phyloP scores from a whole-genome alignment of 1,140 invertebrate genomes.

The Zophobas morio region DNA sequence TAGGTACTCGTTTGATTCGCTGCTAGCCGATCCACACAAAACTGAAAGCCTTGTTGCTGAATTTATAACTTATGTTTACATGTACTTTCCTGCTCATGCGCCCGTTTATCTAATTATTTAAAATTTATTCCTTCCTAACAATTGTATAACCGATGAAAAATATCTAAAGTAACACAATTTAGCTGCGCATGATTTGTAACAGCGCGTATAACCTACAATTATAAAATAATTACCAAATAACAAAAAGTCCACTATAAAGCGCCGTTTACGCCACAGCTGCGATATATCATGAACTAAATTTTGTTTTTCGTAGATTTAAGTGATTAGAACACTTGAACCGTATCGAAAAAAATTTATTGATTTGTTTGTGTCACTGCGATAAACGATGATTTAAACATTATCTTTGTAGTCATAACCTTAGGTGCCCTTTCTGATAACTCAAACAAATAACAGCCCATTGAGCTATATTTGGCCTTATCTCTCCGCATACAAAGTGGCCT shows the following conservation, averaged over 20 bases:
- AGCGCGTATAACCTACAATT: too few relatives aligned
- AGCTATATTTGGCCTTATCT: slow-evolving; percentile 40
- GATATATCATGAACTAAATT: slow-evolving; percentile 25
- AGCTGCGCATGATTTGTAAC: too few relatives aligned
- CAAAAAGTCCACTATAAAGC: background rate
- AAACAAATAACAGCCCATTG: slow-evolving; percentile 33
- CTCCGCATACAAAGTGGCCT: slow-evolving; percentile 4
- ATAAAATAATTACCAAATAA: background rate
- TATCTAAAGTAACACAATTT: too few relatives aligned
- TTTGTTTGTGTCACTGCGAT: slow-evolving; percentile 33
- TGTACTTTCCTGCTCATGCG: too few relatives aligned
- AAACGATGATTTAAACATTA: slow-evolving; percentile 14
- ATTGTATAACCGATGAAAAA: too few relatives aligned
- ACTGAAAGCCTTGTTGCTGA: too few relatives aligned
- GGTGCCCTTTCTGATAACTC: slow-evolving; percentile 27
- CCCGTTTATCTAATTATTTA: too few relatives aligned
- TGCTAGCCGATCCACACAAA: too few relatives aligned
- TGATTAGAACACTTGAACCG: slow-evolving; percentile 26
- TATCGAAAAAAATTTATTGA: slow-evolving; percentile 30
- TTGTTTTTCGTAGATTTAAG: slow-evolving; percentile 26
- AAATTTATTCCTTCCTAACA: too few relatives aligned
- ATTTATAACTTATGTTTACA: too few relatives aligned
- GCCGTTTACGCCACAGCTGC: background rate
- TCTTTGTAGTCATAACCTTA: slow-evolving; percentile 38
- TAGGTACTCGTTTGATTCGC: too few relatives aligned